Conservation (phyloP, 2,113 vertebrate genomes). For the Hippocampus abdominalis region DNA sequence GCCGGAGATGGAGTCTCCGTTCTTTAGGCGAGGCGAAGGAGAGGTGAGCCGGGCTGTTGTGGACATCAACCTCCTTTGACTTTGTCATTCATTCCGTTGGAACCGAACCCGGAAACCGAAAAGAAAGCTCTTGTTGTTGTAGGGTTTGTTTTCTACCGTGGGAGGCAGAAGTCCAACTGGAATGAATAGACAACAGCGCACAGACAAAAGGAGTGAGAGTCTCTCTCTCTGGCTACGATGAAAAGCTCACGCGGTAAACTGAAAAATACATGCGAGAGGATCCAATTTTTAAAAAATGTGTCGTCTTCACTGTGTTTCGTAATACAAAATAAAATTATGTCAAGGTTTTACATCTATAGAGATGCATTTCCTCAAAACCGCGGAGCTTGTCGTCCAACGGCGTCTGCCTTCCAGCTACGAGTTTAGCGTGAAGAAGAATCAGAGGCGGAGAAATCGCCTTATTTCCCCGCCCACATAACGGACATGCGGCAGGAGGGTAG, state of each 20-base stretch:
- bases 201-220: constrained; percentile 50
- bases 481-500: constrained; percentile 12
- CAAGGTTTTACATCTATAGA: not conserved
- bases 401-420: constrained; percentile 18
- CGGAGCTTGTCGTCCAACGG: constrained; percentile 8
- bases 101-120: constrained; percentile 46
- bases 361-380: not conserved
- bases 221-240: constrained; percentile 21
- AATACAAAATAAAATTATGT: not conserved
- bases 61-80: constrained; percentile 80
- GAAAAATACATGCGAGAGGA: not conserved
- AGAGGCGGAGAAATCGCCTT: constrained; percentile 28
- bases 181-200: constrained; percentile 36
- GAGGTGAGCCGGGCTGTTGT: constrained; percentile 65
- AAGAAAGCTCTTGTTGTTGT: constrained; percentile 26
- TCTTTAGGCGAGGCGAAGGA: constrained; percentile 72
- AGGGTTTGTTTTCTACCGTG: too few relatives aligned
- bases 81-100: constrained; percentile 81
- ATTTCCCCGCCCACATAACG: constrained; percentile 64
- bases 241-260: constrained; percentile 17
- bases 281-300: not conserved
- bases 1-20: constrained; percentile 71
- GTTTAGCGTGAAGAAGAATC: constrained; percentile 36
- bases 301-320: not conserved
- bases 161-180: constrained; percentile 45